Percentiles rank a stretch among this genome's conserved stretches.
These are phyloP conservation scores for Eurystomus gularis DNA, from an alignment of 2,113 vertebrate genomes.

Conservation along the genomic window DNA sequence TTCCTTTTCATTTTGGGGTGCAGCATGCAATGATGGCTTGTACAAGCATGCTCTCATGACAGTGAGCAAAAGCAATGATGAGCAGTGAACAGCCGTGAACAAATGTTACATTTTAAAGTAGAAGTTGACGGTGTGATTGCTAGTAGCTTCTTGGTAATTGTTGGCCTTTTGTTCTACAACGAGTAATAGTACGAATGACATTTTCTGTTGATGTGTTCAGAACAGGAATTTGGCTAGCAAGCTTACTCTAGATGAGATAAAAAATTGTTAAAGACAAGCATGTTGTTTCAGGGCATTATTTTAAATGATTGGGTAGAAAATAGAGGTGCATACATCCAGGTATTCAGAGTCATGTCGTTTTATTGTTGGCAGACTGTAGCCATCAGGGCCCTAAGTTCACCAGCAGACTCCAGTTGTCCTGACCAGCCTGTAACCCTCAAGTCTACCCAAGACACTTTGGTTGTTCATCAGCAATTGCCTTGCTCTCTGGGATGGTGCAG, in stretches of 20 bases:
- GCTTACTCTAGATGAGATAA: neutral
- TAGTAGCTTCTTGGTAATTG: neutral
- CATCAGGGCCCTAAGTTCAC: neutral
- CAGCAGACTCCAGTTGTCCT: neutral
- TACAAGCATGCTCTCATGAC: fast-evolving
- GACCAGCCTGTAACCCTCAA: neutral
- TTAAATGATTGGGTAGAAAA: neutral
- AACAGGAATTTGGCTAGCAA: neutral
- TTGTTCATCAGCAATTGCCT: fast-evolving
- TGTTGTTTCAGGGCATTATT: neutral
- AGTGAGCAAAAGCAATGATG: neutral
- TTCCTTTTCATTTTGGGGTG: neutral
- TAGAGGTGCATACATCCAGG: neutral
- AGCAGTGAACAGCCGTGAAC: neutral
- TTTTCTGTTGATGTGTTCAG: neutral
- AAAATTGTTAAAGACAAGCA: neutral
- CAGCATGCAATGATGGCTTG: neutral
- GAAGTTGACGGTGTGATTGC: neutral
- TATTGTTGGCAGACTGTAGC: neutral
- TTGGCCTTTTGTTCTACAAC: neutral
- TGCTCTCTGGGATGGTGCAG: too few relatives aligned
- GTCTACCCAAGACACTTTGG: neutral
- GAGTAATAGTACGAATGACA: neutral
- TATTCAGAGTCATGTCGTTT: neutral
- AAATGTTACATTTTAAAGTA: neutral